A percentile compares a stretch with the other conserved stretches of the same genome.
Conservation (phyloP, 2,888 invertebrate genomes). For the Lasioglossum malachurum region DNA sequence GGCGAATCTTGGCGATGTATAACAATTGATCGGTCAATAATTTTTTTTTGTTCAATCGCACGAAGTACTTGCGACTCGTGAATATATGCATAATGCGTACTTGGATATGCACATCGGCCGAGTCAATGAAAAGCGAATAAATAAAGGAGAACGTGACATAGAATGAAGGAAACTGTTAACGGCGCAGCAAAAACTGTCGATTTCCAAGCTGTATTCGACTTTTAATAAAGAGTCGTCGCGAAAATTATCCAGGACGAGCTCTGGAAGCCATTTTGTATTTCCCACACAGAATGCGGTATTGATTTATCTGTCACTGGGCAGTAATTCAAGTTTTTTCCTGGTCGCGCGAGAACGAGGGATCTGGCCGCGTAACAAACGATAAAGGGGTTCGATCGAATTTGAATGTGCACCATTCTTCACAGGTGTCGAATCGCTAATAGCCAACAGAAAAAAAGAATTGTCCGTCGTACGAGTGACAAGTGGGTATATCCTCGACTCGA, state of each 20-base stretch:
- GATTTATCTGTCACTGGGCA: constrained; percentile 83
- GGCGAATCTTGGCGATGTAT: background rate
- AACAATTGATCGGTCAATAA: constrained; percentile 21
- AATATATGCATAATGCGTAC: constrained; percentile 45
- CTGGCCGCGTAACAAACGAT: constrained; percentile 32
- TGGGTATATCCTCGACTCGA: constrained; percentile 73
- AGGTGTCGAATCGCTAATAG: constrained; percentile 57
- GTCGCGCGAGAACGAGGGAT: constrained; percentile 39
- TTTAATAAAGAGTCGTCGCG: constrained; percentile 53
- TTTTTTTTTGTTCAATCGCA: constrained; percentile 28
- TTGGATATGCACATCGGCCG: constrained; percentile 33
- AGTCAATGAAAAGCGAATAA: constrained; percentile 20
- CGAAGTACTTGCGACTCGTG: constrained; percentile 23
- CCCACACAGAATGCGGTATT: constrained; percentile 82
- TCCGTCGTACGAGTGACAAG: constrained; percentile 75
- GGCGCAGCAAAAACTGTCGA: background rate
- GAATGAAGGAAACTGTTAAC: constrained; percentile 21
- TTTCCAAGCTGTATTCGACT: constrained; percentile 7
- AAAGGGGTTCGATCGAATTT: constrained; percentile 49
- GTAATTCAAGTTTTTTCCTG: constrained; percentile 68
- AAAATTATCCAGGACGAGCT: constrained; percentile 67
- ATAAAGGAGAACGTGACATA: constrained; percentile 21
- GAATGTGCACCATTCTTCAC: constrained; percentile 57
- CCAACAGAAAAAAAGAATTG: constrained; percentile 54
- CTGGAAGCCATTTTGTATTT: constrained; percentile 84